Percentiles rank a stretch among this genome's conserved stretches.
Conservation (phyloP, 2,888 invertebrate genomes). For the Crioceris asparagi region DNA sequence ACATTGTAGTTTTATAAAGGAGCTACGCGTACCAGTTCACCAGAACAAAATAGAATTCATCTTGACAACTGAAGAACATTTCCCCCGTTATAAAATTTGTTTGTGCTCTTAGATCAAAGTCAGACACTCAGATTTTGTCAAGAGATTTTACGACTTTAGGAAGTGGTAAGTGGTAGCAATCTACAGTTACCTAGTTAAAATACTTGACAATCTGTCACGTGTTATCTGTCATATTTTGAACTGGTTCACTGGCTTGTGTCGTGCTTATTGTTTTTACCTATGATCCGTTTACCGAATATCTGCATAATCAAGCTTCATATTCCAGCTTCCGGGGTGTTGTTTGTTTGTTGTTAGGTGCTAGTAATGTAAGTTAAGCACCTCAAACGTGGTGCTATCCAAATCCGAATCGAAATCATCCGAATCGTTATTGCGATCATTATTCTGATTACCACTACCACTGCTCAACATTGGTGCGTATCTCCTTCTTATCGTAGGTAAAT, state of each 20-base stretch:
- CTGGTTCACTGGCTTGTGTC: not conserved
- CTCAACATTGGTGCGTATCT: too few species aligned
- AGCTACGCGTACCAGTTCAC: too few species aligned
- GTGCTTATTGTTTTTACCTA: not conserved
- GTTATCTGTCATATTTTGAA: not conserved
- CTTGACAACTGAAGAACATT: too few species aligned
- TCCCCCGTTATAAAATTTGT: too few species aligned
- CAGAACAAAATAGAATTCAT: too few species aligned
- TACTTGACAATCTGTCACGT: too few species aligned
- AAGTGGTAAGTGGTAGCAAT: too few species aligned
- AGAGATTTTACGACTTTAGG: too few species aligned
- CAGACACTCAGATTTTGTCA: too few species aligned
- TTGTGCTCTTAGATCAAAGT: too few species aligned
- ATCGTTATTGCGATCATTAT: conserved; percentile 9
- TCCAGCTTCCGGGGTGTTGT: not conserved
- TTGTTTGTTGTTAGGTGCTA: conserved; percentile 6
- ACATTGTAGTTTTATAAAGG: too few species aligned
- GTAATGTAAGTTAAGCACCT: conserved; percentile 30
- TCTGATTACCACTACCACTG: conserved; percentile 6
- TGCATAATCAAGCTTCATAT: not conserved
- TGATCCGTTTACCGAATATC: not conserved
- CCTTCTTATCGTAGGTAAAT: conserved; percentile 14
- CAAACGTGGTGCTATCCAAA: conserved; percentile 31
- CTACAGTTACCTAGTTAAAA: too few species aligned
- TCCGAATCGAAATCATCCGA: conserved; percentile 25